Evolutionary conservation across 2,797 vertebrate species (phyloP).

Genomic region (Rhynchotus rufescens): DNA sequence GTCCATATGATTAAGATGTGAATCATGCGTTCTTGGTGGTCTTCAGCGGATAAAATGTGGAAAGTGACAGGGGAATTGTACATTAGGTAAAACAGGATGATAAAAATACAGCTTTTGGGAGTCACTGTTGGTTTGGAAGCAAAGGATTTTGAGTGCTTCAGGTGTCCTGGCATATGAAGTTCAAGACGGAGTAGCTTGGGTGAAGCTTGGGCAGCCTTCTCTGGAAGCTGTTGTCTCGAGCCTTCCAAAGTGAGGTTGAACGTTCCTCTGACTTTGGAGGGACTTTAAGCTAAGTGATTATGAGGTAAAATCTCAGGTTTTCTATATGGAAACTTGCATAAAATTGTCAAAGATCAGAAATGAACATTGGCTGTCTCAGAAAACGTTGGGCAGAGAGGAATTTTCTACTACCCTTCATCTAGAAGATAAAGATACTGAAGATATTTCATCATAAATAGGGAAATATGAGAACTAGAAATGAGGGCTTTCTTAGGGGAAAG

Average conservation of each 20-base stretch:
- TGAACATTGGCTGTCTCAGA: background rate
- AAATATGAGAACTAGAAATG: background rate
- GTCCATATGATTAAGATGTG: background rate
- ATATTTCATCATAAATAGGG: background rate
- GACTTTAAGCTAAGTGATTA: background rate
- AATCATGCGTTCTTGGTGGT: fast-evolving
- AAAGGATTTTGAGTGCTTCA: background rate
- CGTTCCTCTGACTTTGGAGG: background rate
- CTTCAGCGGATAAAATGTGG: background rate
- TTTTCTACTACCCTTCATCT: background rate
- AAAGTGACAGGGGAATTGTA: background rate
- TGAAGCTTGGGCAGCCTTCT: background rate
- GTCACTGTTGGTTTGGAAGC: background rate
- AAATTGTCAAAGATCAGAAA: background rate
- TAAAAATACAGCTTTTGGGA: background rate
- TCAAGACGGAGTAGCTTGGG: background rate
- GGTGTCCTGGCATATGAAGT: background rate
- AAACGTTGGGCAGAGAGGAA: background rate
- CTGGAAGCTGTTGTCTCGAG: background rate
- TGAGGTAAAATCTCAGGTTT: background rate
- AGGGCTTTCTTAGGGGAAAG: background rate
- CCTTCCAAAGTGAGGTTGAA: fast-evolving
- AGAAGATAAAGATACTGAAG: background rate
- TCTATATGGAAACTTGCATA: background rate
- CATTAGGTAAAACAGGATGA: background rate